A percentile compares a stretch with the other conserved stretches of the same genome.
These are phyloP conservation scores for Empidonax alnorum DNA, from an alignment of 2,113 vertebrate genomes.

Conservation along the genomic window DNA sequence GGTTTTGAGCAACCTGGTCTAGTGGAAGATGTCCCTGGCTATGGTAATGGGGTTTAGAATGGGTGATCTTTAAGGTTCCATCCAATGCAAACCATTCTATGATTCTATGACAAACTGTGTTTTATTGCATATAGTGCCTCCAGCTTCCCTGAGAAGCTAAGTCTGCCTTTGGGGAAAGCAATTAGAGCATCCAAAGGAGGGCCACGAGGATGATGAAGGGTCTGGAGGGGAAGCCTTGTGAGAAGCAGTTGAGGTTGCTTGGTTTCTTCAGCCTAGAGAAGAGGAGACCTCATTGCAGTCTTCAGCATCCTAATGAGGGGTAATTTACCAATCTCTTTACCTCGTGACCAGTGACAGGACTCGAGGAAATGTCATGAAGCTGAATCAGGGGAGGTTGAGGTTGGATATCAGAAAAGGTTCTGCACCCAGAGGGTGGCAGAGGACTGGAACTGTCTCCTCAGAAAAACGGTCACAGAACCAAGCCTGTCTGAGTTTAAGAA, in stretches of 20 bases:
- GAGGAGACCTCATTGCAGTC: neutral
- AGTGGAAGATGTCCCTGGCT: neutral
- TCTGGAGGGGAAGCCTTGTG: fast-evolving
- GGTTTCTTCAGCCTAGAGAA: neutral
- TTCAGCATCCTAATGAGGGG: neutral
- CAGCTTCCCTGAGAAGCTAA: neutral
- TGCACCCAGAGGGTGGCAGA: neutral
- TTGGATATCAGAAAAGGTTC: neutral
- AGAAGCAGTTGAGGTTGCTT: neutral
- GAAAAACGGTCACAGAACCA: neutral
- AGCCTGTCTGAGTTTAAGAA: neutral
- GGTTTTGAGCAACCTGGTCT: neutral
- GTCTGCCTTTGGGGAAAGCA: neutral
- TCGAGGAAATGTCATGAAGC: neutral
- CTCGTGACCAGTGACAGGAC: neutral
- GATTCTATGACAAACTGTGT: neutral
- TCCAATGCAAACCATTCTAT: neutral
- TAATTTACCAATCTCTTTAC: neutral
- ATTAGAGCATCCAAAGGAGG: neutral
- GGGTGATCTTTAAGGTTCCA: neutral
- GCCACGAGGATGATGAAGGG: neutral
- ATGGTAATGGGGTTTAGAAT: neutral
- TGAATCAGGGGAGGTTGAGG: neutral
- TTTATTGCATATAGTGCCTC: neutral
- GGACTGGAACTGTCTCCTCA: neutral